These are phyloP conservation scores for Sarcophaga subvicina DNA, from an alignment of 2,888 invertebrate species.

Conservation along the genomic window DNA sequence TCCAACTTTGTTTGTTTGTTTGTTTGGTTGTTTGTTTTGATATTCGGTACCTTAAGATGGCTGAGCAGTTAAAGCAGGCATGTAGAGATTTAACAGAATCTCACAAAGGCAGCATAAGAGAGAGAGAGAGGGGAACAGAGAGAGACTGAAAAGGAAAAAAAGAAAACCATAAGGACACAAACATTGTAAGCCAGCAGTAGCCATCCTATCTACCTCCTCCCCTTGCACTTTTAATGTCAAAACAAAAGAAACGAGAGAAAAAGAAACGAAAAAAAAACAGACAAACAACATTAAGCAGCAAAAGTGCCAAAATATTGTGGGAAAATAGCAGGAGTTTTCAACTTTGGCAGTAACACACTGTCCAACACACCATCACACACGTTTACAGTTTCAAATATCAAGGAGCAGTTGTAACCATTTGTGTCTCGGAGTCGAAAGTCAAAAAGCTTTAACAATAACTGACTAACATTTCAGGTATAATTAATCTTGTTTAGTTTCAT, in stretches of 20 bases:
- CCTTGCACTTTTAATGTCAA: neutral
- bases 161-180: neutral
- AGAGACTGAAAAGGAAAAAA: neutral
- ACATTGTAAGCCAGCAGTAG: slow-evolving; percentile 3
- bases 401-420: slow-evolving; percentile 57
- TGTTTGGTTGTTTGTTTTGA: neutral
- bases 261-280: slow-evolving; percentile 39
- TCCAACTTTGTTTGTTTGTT: slow-evolving; percentile 50
- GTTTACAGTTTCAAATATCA: slow-evolving; percentile 71
- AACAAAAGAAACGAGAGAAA: slow-evolving; percentile 4
- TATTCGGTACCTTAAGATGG: slow-evolving; percentile 42
- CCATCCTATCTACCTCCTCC: neutral
- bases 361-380: neutral
- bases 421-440: slow-evolving; percentile 56
- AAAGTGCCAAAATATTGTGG: neutral
- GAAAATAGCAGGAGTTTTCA: slow-evolving; percentile 20
- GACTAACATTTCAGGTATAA: slow-evolving; percentile 76
- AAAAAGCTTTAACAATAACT: slow-evolving; percentile 71
- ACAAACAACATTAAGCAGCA: slow-evolving; percentile 64
- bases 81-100: slow-evolving; percentile 48
- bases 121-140: neutral
- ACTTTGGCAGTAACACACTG: neutral
- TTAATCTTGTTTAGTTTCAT: slow-evolving; percentile 79
- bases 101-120: slow-evolving; percentile 4
- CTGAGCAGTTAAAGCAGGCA: slow-evolving; percentile 19